Base-by-base conservation (phyloP, 2,888 invertebrate genomes). In the Erannis defoliaria region DNA sequence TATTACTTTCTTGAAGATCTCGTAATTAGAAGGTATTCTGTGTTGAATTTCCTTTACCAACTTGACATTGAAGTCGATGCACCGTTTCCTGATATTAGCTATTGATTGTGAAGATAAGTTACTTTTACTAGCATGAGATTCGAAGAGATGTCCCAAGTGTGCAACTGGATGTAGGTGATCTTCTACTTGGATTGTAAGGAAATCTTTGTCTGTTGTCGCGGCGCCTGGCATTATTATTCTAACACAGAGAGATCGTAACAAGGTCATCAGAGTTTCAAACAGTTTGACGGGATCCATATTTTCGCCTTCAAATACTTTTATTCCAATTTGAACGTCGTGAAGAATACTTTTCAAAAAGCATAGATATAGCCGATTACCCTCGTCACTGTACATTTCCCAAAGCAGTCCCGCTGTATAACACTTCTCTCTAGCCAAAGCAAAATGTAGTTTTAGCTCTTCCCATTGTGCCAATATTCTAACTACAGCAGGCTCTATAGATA, bases 61-160 rank as follows among this genome's bases (percentile, higher is more conserved):
- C 19, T 48, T 48, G n/a, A 48, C 35, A 33, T 5, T 48, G n/a
- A 48, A 48, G 12, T 48, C 48, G 8, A 48, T 19, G n/a, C 48
- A 48, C n/a, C n/a, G n/a, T n/a, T n/a, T n/a, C n/a, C n/a, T n/a
- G n/a, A n/a, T 6, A 19, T 16, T 33, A 23, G 5, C 5, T 23
- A 5, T 5, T 23, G 23, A 23, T 23, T 23, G 23, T 5, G 18
- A n/a, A n/a, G n/a, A 8, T 33, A 48, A 33, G 8, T 16, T 46
- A 12, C 18, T 33, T 19, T 48, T 18, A 12, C 33, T 18, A 4
- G 19, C 48, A 31, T 31, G 14, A 10, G 33, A 33, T 48, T 48
- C 33, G 10, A 33, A 48, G 10, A 33, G 33, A 33, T 48, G 8
- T 48, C 48, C 33, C 10, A 48, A 33, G 8, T 48, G n/a, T 33